Base-by-base conservation (phyloP, 1,140 invertebrate species). In the Drusus annulatus region DNA sequence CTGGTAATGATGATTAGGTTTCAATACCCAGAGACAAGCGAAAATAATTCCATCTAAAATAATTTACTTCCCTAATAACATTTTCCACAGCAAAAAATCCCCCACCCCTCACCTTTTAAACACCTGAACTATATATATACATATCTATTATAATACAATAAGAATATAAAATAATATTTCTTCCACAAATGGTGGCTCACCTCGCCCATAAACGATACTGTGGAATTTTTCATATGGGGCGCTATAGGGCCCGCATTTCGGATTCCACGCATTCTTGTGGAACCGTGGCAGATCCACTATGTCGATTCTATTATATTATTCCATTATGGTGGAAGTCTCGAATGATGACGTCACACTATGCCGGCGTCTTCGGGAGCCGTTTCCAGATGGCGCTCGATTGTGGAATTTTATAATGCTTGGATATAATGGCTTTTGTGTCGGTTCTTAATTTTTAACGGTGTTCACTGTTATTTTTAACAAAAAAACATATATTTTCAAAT, bases 191-290 rank as follows among this genome's bases (percentile, higher is more conserved):
- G 68, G 68, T 71, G 68, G 65, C 15, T n/a, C 31, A 45, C 36
- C 68, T 31, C 52, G 16, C 13, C 71, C 23, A 56, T 58, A 75
- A 82, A 83, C 65, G 82, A 76, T 80, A 83, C 76, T 83, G 76
- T 83, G 82, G 82, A 83, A 81, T 83, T 83, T 83, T 83, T 83
- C 82, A 83, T 83, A 83, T 83, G 77, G 81, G 79, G 82, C 79
- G 76, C 75, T 71, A 81, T 78, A 83, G 76, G 79, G 56, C 71
- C 63, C 25, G 51, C 21, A 51, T 54, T 51, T 73, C 19, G 77
- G 10, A 81, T 83, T 83, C 82, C 82, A 45, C 78, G 75, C 76
- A 83, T 83, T 83, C 74, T 77, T 78, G 81, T 75, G 76, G 69
- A 76, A 78, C 25, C 71, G 31, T 63, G 23, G 52, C 8, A 45